A percentile compares a stretch with the other conserved stretches of the same genome.
Conservation (phyloP, 2,888 invertebrate species). For the Drosophila trichaetosa region DNA sequence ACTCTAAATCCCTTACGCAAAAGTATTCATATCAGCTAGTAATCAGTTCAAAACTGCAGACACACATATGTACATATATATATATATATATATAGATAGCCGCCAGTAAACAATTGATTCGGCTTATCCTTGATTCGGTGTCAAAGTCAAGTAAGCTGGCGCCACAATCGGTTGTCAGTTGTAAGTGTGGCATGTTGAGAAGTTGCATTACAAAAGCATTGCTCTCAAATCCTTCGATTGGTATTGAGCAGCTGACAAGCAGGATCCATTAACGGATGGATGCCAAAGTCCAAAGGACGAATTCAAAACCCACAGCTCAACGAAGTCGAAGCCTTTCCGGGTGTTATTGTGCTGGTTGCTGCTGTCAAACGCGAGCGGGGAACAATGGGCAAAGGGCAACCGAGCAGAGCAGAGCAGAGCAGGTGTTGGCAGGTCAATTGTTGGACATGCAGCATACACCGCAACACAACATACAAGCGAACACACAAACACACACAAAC, state of each 20-base stretch:
- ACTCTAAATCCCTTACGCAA: background rate
- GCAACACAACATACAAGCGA: constrained; percentile 14
- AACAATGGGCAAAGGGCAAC: background rate
- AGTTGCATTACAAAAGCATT: constrained; percentile 2
- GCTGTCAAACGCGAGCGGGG: constrained; percentile 4
- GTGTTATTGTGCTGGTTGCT: constrained; percentile 44
- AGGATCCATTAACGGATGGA: constrained; percentile 18
- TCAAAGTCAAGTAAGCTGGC: background rate
- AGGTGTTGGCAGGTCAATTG: constrained; percentile 40
- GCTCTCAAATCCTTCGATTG: background rate
- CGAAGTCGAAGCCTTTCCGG: constrained; percentile 16
- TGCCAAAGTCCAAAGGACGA: constrained; percentile 14
- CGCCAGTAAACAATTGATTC: background rate
- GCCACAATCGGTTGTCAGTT: background rate
- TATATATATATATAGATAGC: background rate
- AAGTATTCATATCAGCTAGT: too few species aligned
- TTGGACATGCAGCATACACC: constrained; percentile 36
- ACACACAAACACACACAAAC: background rate
- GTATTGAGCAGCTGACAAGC: constrained; percentile 11
- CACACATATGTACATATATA: background rate
- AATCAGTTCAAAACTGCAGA: background rate
- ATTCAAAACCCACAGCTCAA: constrained; percentile 9
- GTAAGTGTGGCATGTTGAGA: constrained; percentile 5
- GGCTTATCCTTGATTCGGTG: background rate
- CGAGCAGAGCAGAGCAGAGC: background rate